Conservation (phyloP, 2,797 vertebrate species). For the Cirrhinus molitorella region DNA sequence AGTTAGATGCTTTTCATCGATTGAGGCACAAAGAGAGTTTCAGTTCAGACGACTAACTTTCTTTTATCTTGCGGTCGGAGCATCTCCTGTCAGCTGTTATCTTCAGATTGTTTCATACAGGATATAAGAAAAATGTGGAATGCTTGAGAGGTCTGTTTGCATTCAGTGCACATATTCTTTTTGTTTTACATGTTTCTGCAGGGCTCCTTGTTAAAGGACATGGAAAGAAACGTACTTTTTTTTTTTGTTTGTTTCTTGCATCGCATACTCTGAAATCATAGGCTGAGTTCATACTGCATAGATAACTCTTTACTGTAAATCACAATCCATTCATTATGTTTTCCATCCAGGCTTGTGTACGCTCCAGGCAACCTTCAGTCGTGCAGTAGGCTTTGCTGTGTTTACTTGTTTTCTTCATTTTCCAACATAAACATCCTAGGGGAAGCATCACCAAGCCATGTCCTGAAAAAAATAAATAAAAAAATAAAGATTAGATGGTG, state of each 20-base stretch:
- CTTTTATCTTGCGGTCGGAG: slow-evolving; percentile 24
- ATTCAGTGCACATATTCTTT: slow-evolving; percentile 7
- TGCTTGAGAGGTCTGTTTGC: slow-evolving; percentile 6
- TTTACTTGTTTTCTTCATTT: slow-evolving; percentile 32
- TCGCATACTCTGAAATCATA: neutral
- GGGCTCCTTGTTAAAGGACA: neutral
- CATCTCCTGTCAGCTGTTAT: slow-evolving; percentile 41
- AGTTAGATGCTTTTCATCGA: slow-evolving; percentile 21
- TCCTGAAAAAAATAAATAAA: neutral
- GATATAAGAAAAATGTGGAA: neutral
- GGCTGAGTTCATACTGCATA: slow-evolving; percentile 4
- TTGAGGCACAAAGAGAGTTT: slow-evolving; percentile 34
- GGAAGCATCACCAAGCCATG: slow-evolving; percentile 6
- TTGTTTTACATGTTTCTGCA: neutral
- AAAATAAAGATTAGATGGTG: slow-evolving; percentile 9
- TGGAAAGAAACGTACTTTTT: neutral
- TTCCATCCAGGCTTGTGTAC: slow-evolving; percentile 31
- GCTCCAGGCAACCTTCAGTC: slow-evolving; percentile 26
- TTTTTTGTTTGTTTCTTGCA: neutral
- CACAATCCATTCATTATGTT: slow-evolving; percentile 36
- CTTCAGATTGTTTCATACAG: slow-evolving; percentile 21
- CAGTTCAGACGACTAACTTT: slow-evolving; percentile 38
- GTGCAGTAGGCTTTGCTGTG: slow-evolving; percentile 25
- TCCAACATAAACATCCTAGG: slow-evolving; percentile 38
- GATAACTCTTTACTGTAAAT: slow-evolving; percentile 41